Base-by-base conservation (phyloP, 2,888 invertebrate genomes). In the Tetragnatha montana region DNA sequence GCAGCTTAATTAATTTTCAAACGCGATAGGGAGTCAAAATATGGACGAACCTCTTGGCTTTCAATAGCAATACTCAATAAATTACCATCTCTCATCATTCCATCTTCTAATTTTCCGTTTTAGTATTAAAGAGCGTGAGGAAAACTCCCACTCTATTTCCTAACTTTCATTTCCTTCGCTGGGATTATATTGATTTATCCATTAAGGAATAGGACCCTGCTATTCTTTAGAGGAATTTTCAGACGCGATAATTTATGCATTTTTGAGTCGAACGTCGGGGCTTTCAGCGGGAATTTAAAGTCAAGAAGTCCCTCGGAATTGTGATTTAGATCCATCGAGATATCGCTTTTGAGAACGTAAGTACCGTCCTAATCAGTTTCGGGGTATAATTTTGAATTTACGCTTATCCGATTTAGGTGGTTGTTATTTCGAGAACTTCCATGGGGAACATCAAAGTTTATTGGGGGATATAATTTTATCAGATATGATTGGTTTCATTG, bases 51-150 rank as follows among this genome's bases (percentile, higher is more conserved):
- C 80, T 71, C 87, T 81, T 69, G 70, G 81, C 69, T 81, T 87
- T 81, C 81, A 81, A 87, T 81, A 76, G 87, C 81, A 81, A 87
- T 87, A 75, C 81, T 76, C 70, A 81, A 87, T 87, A 81, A 87
- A 87, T 87, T 87, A 87, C 81, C 14, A 4, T 4, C 35, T 35
- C 35, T 35, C 35, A 2, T 35, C 35, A 35, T 60, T 35, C 73
- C 70, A 19, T 75, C 50, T 60, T 14, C 78, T 87, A 87, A 81
- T 87, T 87, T 87, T 76, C 80, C 86, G 51, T 86, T 81, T 51
- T 75, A 47, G 74, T 84, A 21, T 35, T 74, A 73, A n/a, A 22
- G 74, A 12, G 51, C 17, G 60, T n/a, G 60, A 49, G 81, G 83
- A 35, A 21, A 70, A 69, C 49, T 68, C n/a, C n/a, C 47, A 68